Base-by-base conservation (phyloP, 2,888 invertebrate genomes). In the Lycia hirtaria region DNA sequence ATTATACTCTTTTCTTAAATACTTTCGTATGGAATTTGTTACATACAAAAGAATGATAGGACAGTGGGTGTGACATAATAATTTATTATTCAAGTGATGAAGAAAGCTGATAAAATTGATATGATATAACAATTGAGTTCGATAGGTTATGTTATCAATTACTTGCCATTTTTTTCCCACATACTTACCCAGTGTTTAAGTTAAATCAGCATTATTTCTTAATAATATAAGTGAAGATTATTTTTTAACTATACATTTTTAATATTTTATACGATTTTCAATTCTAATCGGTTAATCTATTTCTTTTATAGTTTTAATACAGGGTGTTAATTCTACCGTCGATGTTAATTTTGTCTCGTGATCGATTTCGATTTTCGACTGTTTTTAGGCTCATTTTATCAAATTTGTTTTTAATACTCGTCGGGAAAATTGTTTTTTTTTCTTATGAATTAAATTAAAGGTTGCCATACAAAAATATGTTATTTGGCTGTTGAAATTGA, bases 91-190 rank as follows among this genome's bases (percentile, higher is more conserved):
- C 30, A 43, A 56, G 33, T 59, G 59, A 50, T 60, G 65, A 51
- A 63, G 61, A 47, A 52, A 55, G 47, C 49, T 55, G 56, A 57
- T 53, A 51, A 52, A 33, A 38, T 47, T 64, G 57, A 54, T 61
- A 49, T 64, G 57, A 54, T 61, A 41, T 56, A 59, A 55, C 6
- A 50, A 32, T 58, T 38, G 40, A 32, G 43, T 65, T 59, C 33
- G 41, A n/a, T 60, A 64, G 56, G 50, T 63, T 71, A 68, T 68
- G 30, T 65, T 65, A 65, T 64, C 55, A 64, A 65, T 68, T 65
- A 72, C 78, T 83, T 82, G 83, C 81, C 81, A 76, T 75, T 72
- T 73, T 67, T 40, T 56, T 72, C 60, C 65, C 64, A n/a, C 64
- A 62, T 32, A 43, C 14, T 64, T 59, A 63, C 71, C 76, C 78